These are phyloP conservation scores for Busseola fusca DNA, from an alignment of 2,888 invertebrate genomes.

Conservation along the genomic window DNA sequence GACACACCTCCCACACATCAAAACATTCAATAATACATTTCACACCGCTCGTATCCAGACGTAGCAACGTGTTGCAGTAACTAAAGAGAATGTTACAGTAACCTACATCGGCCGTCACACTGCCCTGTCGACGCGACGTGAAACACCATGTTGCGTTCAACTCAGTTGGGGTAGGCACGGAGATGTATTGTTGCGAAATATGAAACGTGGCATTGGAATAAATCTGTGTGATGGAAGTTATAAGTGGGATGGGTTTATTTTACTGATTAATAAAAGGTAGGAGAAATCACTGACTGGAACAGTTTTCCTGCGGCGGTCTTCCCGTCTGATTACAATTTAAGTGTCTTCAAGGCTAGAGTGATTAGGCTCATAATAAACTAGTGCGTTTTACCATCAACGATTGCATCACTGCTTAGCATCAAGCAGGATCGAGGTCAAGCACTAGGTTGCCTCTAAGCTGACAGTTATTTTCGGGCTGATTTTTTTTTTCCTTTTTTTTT, in stretches of 20 bases:
- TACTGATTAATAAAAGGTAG: background rate
- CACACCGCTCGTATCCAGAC: constrained; percentile 12
- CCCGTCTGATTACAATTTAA: too few species aligned
- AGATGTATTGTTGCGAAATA: constrained; percentile 19
- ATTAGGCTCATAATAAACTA: too few species aligned
- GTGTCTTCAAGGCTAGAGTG: too few species aligned
- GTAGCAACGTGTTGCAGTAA: constrained; percentile 6
- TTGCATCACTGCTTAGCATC: too few species aligned
- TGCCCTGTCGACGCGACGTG: constrained; percentile 47
- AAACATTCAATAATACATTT: constrained; percentile 30
- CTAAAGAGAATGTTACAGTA: constrained; percentile 37
- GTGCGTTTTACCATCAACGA: too few species aligned
- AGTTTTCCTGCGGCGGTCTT: too few species aligned
- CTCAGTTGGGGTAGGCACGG: constrained; percentile 23
- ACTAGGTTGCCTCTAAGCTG: too few species aligned
- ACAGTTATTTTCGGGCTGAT: too few species aligned
- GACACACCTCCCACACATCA: background rate
- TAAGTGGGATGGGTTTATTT: background rate
- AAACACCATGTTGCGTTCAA: constrained; percentile 26
- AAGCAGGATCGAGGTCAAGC: too few species aligned
- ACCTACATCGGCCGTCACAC: constrained; percentile 47
- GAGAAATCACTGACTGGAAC: too few species aligned
- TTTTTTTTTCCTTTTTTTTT: too few species aligned
- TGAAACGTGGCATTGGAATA: background rate
- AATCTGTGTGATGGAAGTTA: background rate